These are phyloP conservation scores for Gadus macrocephalus DNA, from an alignment of 2,113 vertebrate species.

Conservation along the genomic window DNA sequence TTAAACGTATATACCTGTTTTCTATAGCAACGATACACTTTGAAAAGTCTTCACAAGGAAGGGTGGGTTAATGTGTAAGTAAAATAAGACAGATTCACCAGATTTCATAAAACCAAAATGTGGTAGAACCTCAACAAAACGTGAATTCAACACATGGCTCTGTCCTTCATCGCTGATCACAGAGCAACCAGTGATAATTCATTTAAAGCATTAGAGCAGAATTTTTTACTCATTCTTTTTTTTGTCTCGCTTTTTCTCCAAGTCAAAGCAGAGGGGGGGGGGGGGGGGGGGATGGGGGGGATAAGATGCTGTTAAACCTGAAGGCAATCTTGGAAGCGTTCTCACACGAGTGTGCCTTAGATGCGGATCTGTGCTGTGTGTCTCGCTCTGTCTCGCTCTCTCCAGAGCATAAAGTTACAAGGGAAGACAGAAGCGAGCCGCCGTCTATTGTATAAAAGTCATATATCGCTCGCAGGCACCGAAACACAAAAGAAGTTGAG, in stretches of 20 bases:
- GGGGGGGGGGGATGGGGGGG: not conserved
- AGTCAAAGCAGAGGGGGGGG: no score
- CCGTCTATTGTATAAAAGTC: slow-evolving; percentile 68
- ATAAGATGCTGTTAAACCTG: slow-evolving; percentile 36
- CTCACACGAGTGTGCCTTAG: slow-evolving; percentile 36
- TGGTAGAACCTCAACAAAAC: no score
- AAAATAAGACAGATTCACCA: no score
- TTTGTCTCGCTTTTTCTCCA: slow-evolving; percentile 1
- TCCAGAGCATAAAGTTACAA: slow-evolving; percentile 51
- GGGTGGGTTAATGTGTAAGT: no score
- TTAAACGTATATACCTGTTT: no score
- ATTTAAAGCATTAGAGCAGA: no score
- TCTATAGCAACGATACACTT: no score
- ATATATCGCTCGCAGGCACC: slow-evolving; percentile 62
- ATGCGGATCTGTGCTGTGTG: slow-evolving; percentile 33
- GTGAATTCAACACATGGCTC: no score
- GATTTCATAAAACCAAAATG: no score
- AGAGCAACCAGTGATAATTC: no score
- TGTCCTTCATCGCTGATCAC: no score
- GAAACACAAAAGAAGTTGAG: slow-evolving; percentile 66
- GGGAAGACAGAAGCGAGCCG: slow-evolving; percentile 58
- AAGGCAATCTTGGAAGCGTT: slow-evolving; percentile 29
- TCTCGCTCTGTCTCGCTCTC: slow-evolving; percentile 42
- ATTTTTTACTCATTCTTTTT: not conserved
- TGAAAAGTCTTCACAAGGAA: no score